Percentiles rank a stretch among this genome's conserved stretches.
Conservation (phyloP, 2,113 vertebrate species). For the Sander lucioperca region DNA sequence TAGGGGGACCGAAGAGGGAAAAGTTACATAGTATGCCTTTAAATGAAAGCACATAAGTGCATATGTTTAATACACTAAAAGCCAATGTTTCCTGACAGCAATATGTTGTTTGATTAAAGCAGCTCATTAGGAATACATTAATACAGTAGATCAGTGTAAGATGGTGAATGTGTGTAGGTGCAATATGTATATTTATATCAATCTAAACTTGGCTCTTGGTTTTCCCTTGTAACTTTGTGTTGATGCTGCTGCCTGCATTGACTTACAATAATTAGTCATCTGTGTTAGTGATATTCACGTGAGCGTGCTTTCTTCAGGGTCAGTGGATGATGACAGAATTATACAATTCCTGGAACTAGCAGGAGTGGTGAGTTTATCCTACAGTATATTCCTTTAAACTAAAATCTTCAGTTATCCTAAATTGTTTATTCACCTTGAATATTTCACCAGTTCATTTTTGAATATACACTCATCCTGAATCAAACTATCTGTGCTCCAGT, state of each 20-base stretch:
- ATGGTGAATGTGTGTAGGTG: not conserved
- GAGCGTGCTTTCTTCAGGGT: constrained; percentile 79
- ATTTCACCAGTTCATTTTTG: not conserved
- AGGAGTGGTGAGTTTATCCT: constrained; percentile 89
- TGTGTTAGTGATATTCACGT: not conserved
- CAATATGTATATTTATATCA: not conserved
- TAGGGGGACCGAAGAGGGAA: too few relatives aligned
- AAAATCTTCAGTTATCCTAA: not conserved
- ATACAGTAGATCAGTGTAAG: not conserved
- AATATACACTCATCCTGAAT: not conserved
- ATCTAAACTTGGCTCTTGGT: not conserved
- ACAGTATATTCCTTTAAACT: too few relatives aligned
- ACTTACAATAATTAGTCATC: not conserved
- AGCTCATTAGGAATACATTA: not conserved
- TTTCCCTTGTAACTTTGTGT: not conserved
- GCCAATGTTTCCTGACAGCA: not conserved
- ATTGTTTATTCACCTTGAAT: not conserved
- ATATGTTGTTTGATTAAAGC: not conserved
- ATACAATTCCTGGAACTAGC: constrained; percentile 89
- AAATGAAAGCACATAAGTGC: not conserved
- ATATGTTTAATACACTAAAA: not conserved
- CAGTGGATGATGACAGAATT: constrained; percentile 94
- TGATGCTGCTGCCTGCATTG: not conserved
- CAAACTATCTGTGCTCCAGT: constrained; percentile 78
- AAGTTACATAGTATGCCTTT: too few relatives aligned